Evolutionary conservation across 2,113 vertebrate genomes (phyloP).

Genomic region (Perognathus longimembris): DNA sequence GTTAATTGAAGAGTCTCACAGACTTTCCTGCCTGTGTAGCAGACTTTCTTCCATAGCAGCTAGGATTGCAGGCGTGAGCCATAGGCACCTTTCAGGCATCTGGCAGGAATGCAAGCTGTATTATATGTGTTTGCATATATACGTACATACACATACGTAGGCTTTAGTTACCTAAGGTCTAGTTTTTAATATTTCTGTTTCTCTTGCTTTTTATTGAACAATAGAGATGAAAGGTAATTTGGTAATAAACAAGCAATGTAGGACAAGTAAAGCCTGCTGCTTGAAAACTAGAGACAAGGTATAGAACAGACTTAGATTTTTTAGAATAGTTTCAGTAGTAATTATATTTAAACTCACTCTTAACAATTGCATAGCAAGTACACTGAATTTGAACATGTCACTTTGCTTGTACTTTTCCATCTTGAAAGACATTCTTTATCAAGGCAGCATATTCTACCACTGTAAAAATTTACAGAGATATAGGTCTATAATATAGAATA

Average conservation of each 20-base stretch:
- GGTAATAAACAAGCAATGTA: constrained; percentile 53
- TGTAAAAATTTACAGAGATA: background rate
- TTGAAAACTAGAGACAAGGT: constrained; percentile 54
- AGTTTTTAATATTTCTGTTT: constrained; percentile 47
- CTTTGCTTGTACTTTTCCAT: background rate
- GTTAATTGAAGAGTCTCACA: too few relatives aligned
- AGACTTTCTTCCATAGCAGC: too few relatives aligned
- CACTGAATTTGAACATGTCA: constrained; percentile 55
- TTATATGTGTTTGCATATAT: too few relatives aligned
- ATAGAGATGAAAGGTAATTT: constrained; percentile 30
- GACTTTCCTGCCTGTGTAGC: too few relatives aligned
- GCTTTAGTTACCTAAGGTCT: constrained; percentile 37
- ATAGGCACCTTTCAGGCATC: too few relatives aligned
- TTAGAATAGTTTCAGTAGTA: constrained; percentile 16
- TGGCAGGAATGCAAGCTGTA: too few relatives aligned
- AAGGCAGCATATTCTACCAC: background rate
- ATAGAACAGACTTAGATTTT: constrained; percentile 22
- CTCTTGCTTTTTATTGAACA: constrained; percentile 6
- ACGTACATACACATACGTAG: background rate
- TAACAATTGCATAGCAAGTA: constrained; percentile 38
- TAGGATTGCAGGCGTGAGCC: too few relatives aligned
- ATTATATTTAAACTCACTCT: constrained; percentile 56
- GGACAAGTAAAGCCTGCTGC: constrained; percentile 21
- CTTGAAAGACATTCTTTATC: constrained; percentile 61
- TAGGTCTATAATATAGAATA: background rate